phyloP scores from a whole-genome alignment of 1,140 invertebrate species.

The Lepidurus arcticus region DNA sequence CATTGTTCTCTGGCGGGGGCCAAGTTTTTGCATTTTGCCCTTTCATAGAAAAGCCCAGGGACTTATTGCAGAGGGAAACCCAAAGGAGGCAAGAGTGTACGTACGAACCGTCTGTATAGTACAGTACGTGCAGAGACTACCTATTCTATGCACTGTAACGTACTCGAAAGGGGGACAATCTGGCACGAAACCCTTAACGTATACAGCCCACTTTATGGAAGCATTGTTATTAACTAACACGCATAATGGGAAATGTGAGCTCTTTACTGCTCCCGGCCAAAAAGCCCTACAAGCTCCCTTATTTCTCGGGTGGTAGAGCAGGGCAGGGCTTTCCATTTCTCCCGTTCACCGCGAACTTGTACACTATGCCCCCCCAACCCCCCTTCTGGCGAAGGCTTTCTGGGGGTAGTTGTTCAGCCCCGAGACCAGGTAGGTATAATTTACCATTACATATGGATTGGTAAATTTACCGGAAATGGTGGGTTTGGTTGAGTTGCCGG shows the following conservation, averaged over 20 bases:
- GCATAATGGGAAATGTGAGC: conserved; percentile 7
- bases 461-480: background rate
- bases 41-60: background rate
- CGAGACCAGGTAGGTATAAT: background rate
- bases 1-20: background rate
- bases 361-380: too few species aligned
- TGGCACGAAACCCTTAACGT: background rate
- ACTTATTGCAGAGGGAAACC: background rate
- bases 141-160: too few species aligned
- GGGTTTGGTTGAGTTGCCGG: background rate
- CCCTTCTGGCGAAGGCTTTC: too few species aligned
- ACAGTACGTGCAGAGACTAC: background rate
- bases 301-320: too few species aligned
- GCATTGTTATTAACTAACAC: conserved; percentile 12
- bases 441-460: background rate
- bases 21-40: background rate
- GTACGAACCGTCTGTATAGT: background rate
- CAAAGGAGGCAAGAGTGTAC: background rate
- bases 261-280: conserved; percentile 1
- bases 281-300: background rate
- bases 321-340: too few species aligned
- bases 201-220: background rate
- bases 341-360: too few species aligned
- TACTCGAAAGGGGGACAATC: background rate
- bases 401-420: background rate